Percentiles rank a stretch among this genome's conserved stretches.
These are phyloP conservation scores for Scaptomyza parva DNA, from an alignment of 2,888 invertebrate species.

Conservation along the genomic window DNA sequence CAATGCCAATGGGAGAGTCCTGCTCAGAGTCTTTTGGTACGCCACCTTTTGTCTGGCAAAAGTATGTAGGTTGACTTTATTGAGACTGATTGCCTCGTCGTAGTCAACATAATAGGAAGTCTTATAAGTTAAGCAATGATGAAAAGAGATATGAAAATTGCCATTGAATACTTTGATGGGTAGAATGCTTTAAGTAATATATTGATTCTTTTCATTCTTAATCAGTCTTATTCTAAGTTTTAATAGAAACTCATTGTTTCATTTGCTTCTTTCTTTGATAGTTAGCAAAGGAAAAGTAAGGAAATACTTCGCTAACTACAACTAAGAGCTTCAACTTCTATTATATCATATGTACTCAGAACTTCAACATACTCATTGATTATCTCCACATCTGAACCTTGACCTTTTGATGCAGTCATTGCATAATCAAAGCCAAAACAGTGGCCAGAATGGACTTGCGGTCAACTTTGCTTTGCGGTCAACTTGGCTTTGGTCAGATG, in stretches of 20 bases:
- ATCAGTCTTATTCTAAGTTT: too few relatives aligned
- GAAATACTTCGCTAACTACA: too few relatives aligned
- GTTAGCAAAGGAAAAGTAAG: too few relatives aligned
- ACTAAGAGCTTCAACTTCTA: too few relatives aligned
- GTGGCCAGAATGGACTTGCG: too few relatives aligned
- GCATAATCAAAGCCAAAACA: slow-evolving; percentile 33
- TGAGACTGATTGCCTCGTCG: too few relatives aligned
- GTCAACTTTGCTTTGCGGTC: slow-evolving; percentile 39
- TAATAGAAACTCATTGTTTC: too few relatives aligned
- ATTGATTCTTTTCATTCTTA: too few relatives aligned
- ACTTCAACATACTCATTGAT: neutral
- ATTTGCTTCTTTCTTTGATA: too few relatives aligned
- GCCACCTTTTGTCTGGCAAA: slow-evolving; percentile 15
- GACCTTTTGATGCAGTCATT: slow-evolving; percentile 18
- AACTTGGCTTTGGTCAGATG: slow-evolving; percentile 9
- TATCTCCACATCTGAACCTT: neutral
- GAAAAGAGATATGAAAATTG: neutral
- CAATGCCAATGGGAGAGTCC: slow-evolving; percentile 15
- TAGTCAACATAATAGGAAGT: neutral
- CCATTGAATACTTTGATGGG: neutral
- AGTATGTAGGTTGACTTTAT: neutral
- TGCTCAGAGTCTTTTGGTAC: slow-evolving; percentile 4
- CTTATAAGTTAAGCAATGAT: neutral
- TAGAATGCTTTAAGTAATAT: too few relatives aligned
- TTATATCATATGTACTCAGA: too few relatives aligned